These are phyloP conservation scores for Thunnus thynnus DNA, from an alignment of 2,113 vertebrate genomes.

Conservation along the genomic window DNA sequence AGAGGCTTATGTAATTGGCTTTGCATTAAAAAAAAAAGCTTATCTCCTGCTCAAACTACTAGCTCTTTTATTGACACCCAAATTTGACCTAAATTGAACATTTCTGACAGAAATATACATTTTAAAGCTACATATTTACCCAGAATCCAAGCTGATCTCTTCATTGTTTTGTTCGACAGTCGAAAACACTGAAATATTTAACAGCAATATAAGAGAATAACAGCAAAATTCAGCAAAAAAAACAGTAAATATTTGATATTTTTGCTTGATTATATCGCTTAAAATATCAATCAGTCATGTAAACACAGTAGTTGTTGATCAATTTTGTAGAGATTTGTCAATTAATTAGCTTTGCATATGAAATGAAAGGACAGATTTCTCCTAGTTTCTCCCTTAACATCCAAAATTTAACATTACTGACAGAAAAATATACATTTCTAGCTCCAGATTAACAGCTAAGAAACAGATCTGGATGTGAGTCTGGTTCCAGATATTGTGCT, in stretches of 20 bases:
- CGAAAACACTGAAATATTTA: neutral
- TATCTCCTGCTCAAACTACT: neutral
- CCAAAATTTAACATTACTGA: neutral
- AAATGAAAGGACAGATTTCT: too few relatives aligned
- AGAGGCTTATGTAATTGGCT: conserved; percentile 48
- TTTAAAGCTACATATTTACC: neutral
- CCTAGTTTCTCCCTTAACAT: too few relatives aligned
- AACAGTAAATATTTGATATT: neutral
- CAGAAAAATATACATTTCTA: too few relatives aligned
- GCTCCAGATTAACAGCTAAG: too few relatives aligned
- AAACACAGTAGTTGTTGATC: neutral
- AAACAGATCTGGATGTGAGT: neutral
- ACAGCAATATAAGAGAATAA: neutral
- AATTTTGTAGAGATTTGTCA: neutral
- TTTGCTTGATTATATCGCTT: too few relatives aligned
- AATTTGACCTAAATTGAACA: neutral
- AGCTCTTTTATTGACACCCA: neutral
- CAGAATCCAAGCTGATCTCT: neutral
- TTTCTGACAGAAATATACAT: neutral
- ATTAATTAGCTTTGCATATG: too few relatives aligned
- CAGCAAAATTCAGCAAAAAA: neutral
- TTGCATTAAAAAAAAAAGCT: neutral
- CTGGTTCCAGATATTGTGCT: neutral
- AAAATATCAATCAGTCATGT: too few relatives aligned
- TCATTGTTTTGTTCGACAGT: neutral